Evolutionary conservation across 2,888 invertebrate genomes (phyloP), one percentile per base, ranked within the genome.

Genomic region (Lordiphosa andalusiaca): DNA sequence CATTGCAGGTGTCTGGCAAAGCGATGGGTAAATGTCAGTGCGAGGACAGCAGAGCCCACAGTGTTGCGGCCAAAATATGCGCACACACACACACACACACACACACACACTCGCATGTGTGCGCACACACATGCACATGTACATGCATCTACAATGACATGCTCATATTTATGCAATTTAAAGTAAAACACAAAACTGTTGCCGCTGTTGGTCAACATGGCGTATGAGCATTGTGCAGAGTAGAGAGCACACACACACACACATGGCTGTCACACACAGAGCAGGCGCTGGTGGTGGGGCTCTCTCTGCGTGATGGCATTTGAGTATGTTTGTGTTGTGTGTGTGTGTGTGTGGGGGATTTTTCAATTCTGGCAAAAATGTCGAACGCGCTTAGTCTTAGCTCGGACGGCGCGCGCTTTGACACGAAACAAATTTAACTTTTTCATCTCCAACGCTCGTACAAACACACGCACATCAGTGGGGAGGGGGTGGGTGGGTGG

Each of bases 391-490:
- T 78, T 81, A 76, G 84, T 63, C 73, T 68, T 67, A 72, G 67
- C 84, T 69, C 46, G 39, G 67, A 67, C 58, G 54, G 66, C 81
- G 73, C 50, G 53, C 62, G 84, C 84, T 83, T 83, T 81, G 81
- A 83, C 84, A 83, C 77, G 81, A 82, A 82, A 82, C 84, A 83
- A 82, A 83, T 82, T 82, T 81, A 83, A 77, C 81, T 83, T 82
- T 77, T 82, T 74, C 84, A 80, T 85, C 82, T 76, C 71, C 57
- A 80, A 65, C 59, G 76, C 72, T 63, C 75, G 67, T 57, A 54
- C 66, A 63, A 56, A 48, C 38, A 35, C 41, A 53, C 41, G 13
- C 59, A 67, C 49, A 30, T 19, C 5, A 9, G 41, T 19, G 6
- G 7, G 13, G 62, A n/a, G 35, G 37, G 23, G 41, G n/a, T n/a